These are phyloP conservation scores for Leiothrix lutea DNA, from an alignment of 2,113 vertebrate genomes.

Conservation along the genomic window DNA sequence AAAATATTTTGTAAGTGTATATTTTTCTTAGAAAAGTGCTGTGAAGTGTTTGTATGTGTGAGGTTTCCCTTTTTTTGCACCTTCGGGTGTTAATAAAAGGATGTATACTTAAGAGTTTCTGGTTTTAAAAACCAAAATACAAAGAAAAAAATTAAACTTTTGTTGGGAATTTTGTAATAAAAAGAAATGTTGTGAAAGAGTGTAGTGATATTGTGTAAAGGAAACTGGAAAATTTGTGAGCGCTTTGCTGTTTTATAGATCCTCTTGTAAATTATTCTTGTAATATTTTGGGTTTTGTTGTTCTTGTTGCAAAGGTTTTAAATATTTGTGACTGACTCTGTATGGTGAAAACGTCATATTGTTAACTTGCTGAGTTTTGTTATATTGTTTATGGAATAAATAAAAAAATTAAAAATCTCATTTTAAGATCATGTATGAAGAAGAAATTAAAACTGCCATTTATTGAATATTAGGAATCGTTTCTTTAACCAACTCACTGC, in stretches of 20 bases:
- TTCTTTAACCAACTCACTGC: neutral
- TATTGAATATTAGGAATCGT: constrained; percentile 43
- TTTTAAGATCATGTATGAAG: constrained; percentile 96
- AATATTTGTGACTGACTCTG: constrained; percentile 99
- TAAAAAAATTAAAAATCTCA: constrained; percentile 97
- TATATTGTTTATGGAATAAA: constrained; percentile 99
- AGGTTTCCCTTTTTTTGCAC: constrained; percentile 96
- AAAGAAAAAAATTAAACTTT: constrained; percentile 96
- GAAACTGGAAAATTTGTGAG: constrained; percentile 98
- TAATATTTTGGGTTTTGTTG: constrained; percentile 98
- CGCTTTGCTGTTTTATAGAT: constrained; percentile 99
- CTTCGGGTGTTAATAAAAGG: constrained; percentile 96
- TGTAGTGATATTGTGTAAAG: constrained; percentile 99
- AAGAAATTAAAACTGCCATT: constrained; percentile 70
- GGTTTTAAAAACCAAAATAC: constrained; percentile 99
- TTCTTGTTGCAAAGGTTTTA: constrained; percentile 99
- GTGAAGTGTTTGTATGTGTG: constrained; percentile 99
- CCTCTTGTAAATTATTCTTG: constrained; percentile 99
- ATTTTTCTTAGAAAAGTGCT: constrained; percentile 99
- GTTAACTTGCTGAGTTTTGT: constrained; percentile 99
- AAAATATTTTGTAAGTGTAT: constrained; percentile 99
- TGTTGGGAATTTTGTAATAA: constrained; percentile 99
- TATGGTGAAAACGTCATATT: constrained; percentile 99
- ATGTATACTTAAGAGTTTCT: constrained; percentile 98
- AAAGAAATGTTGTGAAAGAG: constrained; percentile 98